phyloP scores from a whole-genome alignment of 2,113 vertebrate species.

The Brachionichthys hirsutus region DNA sequence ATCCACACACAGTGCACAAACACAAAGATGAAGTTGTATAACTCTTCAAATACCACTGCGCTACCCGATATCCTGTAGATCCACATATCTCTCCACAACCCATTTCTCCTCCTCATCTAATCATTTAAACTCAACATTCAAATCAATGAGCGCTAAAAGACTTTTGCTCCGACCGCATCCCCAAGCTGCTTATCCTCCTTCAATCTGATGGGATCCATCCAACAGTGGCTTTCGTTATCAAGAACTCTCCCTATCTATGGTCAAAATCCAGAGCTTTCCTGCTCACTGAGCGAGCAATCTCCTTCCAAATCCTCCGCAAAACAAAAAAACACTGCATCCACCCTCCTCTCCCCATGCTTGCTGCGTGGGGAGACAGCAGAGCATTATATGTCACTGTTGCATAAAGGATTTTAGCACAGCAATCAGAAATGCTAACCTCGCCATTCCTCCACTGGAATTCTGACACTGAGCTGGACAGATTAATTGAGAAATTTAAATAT shows the following conservation, averaged over 20 bases:
- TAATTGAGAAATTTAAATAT: not conserved
- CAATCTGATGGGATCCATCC: slow-evolving; percentile 57
- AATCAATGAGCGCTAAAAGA: slow-evolving; percentile 46
- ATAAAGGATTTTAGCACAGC: too few relatives aligned
- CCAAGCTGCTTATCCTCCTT: slow-evolving; percentile 55
- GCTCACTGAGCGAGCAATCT: slow-evolving; percentile 33
- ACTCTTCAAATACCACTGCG: slow-evolving; percentile 27
- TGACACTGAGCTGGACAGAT: too few relatives aligned
- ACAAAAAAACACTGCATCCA: slow-evolving; percentile 25
- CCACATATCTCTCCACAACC: slow-evolving; percentile 10
- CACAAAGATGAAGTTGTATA: slow-evolving; percentile 5
- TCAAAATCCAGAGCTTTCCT: slow-evolving; percentile 51
- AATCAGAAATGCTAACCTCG: too few relatives aligned
- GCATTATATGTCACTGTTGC: not conserved
- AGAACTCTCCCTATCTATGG: slow-evolving; percentile 53
- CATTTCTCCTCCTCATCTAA: slow-evolving; percentile 50
- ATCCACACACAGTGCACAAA: not conserved
- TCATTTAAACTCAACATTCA: slow-evolving; percentile 60
- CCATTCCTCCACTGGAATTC: too few relatives aligned
- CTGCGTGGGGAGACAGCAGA: not conserved
- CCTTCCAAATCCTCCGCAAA: slow-evolving; percentile 25
- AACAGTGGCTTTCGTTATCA: slow-evolving; percentile 56
- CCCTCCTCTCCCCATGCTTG: not conserved
- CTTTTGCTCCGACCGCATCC: slow-evolving; percentile 41
- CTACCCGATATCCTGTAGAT: slow-evolving; percentile 22